Percentiles rank a stretch among this genome's conserved stretches.
These are phyloP conservation scores for Drosophila eohydei DNA, from an alignment of 2,888 invertebrate genomes.

Conservation along the genomic window DNA sequence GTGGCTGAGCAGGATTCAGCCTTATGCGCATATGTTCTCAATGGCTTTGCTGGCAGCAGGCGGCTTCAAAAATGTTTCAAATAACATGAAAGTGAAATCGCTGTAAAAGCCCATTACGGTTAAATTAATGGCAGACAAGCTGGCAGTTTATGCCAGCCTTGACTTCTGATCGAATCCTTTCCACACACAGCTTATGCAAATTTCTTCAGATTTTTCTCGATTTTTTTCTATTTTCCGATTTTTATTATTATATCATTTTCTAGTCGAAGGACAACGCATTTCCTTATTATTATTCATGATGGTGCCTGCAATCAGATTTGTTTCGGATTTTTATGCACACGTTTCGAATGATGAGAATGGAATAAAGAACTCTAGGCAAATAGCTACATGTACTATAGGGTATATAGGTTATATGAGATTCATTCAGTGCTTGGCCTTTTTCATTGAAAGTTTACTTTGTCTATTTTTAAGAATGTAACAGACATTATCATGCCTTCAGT, in stretches of 20 bases:
- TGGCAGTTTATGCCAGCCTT: slow-evolving; percentile 9
- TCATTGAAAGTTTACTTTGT: no score
- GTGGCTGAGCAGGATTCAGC: slow-evolving; percentile 52
- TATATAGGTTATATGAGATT: neutral
- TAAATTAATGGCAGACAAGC: slow-evolving; percentile 70
- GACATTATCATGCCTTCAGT: no score
- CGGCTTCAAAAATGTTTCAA: slow-evolving; percentile 65
- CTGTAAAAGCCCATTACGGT: slow-evolving; percentile 69
- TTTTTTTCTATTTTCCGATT: slow-evolving; percentile 28
- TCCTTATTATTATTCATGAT: slow-evolving; percentile 72
- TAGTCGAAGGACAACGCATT: slow-evolving; percentile 27
- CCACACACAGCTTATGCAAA: slow-evolving; percentile 56
- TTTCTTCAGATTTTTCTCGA: slow-evolving; percentile 34
- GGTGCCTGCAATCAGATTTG: slow-evolving; percentile 55
- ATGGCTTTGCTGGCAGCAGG: slow-evolving; percentile 50
- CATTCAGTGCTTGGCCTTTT: no score
- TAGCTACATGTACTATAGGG: neutral
- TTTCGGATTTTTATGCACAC: slow-evolving; percentile 62
- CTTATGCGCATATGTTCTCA: slow-evolving; percentile 68
- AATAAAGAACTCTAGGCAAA: neutral
- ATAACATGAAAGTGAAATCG: slow-evolving; percentile 74
- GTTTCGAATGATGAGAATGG: slow-evolving; percentile 13
- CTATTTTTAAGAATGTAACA: no score
- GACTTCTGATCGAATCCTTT: slow-evolving; percentile 46
- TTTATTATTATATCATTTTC: slow-evolving; percentile 46